Evolutionary conservation across 2,113 vertebrate species (phyloP).

Genomic region (Piliocolobus tephrosceles): DNA sequence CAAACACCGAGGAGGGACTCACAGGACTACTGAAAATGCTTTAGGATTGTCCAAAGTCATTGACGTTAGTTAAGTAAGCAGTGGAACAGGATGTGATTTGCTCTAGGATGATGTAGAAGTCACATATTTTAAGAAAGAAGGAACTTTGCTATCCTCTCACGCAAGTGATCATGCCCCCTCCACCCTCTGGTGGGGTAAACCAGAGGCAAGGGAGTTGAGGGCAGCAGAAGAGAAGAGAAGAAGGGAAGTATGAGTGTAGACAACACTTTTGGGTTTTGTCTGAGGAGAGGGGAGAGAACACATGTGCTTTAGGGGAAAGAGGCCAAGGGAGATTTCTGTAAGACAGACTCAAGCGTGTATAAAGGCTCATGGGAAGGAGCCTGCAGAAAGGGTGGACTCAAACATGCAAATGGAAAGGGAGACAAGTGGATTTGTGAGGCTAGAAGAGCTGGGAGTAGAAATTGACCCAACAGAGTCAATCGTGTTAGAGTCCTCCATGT

Average conservation of each 20-base stretch:
- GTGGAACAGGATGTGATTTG: background rate
- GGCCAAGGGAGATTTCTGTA: background rate
- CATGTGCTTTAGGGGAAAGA: accelerated
- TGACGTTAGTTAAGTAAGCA: background rate
- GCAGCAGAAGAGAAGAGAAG: no score
- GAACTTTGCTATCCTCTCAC: background rate
- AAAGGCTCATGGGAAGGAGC: background rate
- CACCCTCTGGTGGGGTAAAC: background rate
- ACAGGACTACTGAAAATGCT: background rate
- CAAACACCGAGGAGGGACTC: accelerated
- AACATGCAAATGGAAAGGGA: background rate
- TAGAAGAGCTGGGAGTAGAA: background rate
- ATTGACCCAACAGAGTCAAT: accelerated
- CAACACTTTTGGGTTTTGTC: no score
- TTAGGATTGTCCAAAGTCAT: background rate
- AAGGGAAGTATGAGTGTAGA: background rate
- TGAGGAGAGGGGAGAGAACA: background rate
- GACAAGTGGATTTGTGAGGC: no score
- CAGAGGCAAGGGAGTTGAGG: accelerated
- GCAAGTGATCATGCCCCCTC: background rate
- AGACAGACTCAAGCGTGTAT: accelerated
- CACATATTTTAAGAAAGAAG: background rate
- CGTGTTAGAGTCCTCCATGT: background rate
- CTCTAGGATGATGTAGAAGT: background rate
- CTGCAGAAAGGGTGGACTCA: background rate